phyloP scores from a whole-genome alignment of 2,797 vertebrate species.

The Vultur gryphus region DNA sequence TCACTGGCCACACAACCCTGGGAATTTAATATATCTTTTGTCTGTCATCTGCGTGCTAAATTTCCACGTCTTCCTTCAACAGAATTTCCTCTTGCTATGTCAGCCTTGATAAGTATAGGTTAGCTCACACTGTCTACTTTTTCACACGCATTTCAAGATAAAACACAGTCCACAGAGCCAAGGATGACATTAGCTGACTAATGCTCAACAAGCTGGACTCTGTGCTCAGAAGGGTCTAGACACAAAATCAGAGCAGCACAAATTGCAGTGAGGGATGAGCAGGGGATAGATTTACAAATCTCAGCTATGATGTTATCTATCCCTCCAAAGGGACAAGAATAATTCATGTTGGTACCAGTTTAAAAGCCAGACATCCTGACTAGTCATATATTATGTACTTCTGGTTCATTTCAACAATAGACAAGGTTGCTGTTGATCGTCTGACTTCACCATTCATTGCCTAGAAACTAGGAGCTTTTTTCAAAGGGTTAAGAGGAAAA shows the following conservation, averaged over 20 bases:
- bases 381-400: not conserved
- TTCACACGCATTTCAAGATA: not conserved
- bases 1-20: not conserved
- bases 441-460: not conserved
- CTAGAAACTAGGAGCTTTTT: not conserved
- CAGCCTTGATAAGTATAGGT: conserved; percentile 30
- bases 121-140: not conserved
- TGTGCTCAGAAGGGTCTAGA: not conserved
- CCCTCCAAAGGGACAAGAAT: not conserved
- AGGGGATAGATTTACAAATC: conserved; percentile 20
- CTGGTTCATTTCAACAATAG: not conserved
- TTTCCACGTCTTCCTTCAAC: not conserved
- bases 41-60: conserved; percentile 41
- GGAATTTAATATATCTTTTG: conserved; percentile 29
- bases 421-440: not conserved
- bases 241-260: not conserved
- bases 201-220: conserved; percentile 14
- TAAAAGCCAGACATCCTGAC: not conserved
- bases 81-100: conserved; percentile 2
- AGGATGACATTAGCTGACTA: conserved; percentile 38
- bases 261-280: conserved; percentile 2
- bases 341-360: conserved; percentile 2
- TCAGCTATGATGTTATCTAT: conserved; percentile 40
- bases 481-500: not conserved
- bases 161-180: not conserved